phyloP scores from a whole-genome alignment of 2,888 invertebrate species.

The Falcaria lacertinaria region DNA sequence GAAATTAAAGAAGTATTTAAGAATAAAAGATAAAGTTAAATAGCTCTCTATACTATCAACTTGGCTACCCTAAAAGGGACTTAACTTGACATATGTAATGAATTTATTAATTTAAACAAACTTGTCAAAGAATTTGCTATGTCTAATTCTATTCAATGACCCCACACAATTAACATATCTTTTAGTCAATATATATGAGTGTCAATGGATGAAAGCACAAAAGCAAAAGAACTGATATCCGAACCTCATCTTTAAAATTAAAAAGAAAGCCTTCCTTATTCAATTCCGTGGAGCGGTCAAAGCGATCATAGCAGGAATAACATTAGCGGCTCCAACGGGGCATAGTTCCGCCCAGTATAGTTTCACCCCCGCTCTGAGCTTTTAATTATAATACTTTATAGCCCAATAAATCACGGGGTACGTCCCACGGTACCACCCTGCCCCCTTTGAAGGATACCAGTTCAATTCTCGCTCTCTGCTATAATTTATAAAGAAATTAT shows the following conservation, averaged over 20 bases:
- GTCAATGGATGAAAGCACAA: no score
- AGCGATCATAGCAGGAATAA: slow-evolving; percentile 14
- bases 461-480: slow-evolving; percentile 83
- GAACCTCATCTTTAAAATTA: not conserved
- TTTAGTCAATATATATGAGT: no score
- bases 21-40: no score
- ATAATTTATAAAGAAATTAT: slow-evolving; percentile 86
- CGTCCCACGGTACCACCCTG: slow-evolving; percentile 62
- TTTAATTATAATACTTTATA: slow-evolving; percentile 91
- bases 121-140: no score
- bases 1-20: no score
- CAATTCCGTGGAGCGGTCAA: not conserved
- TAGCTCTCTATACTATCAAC: no score
- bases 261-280: not conserved
- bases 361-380: slow-evolving; percentile 72
- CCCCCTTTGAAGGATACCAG: slow-evolving; percentile 81
- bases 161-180: no score
- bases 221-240: no score
- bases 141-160: no score
- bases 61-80: no score
- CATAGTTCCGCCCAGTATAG: slow-evolving; percentile 68
- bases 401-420: slow-evolving; percentile 84
- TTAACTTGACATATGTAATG: no score
- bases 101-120: no score
- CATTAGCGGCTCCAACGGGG: slow-evolving; percentile 47